Conservation (phyloP, 1,140 invertebrate genomes). For the Papilio xuthus region DNA sequence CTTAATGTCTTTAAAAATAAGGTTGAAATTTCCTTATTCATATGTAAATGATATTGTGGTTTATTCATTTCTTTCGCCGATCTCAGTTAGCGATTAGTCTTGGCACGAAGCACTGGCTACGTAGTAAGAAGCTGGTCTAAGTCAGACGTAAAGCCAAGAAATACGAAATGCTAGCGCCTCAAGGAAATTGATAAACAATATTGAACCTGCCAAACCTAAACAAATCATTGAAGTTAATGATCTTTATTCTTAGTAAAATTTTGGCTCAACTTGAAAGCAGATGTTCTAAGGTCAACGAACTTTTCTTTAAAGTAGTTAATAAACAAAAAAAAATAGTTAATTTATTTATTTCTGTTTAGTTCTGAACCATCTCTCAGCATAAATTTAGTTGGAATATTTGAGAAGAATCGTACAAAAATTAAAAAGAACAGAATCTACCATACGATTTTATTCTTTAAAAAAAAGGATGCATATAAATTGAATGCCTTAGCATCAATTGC, state of each 20-base stretch:
- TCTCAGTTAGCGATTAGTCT: slow-evolving; percentile 48
- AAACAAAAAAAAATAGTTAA: too few relatives aligned
- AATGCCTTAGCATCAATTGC: slow-evolving; percentile 27
- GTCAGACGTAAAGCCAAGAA: slow-evolving; percentile 39
- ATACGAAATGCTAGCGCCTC: background rate
- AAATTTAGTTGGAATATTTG: too few relatives aligned
- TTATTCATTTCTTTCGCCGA: slow-evolving; percentile 41
- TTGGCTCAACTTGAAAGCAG: background rate
- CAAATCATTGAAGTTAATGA: background rate
- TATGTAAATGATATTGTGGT: slow-evolving; percentile 28
- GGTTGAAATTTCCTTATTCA: slow-evolving; percentile 31
- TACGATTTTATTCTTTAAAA: background rate
- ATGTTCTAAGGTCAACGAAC: background rate
- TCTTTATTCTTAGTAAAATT: background rate
- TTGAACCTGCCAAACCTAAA: background rate
- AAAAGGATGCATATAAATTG: slow-evolving; percentile 31
- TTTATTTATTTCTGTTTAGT: too few relatives aligned
- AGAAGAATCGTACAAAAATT: too few relatives aligned
- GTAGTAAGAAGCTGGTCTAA: slow-evolving; percentile 40
- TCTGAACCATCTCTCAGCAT: too few relatives aligned
- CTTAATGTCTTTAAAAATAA: background rate
- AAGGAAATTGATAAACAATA: slow-evolving; percentile 1
- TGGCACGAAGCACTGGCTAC: slow-evolving; percentile 46
- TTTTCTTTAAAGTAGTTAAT: background rate
- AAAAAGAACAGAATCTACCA: too few relatives aligned